Percentiles rank a stretch among this genome's conserved stretches.
Conservation (phyloP, 2,797 vertebrate genomes). For the Paratrypauchen microcephalus region DNA sequence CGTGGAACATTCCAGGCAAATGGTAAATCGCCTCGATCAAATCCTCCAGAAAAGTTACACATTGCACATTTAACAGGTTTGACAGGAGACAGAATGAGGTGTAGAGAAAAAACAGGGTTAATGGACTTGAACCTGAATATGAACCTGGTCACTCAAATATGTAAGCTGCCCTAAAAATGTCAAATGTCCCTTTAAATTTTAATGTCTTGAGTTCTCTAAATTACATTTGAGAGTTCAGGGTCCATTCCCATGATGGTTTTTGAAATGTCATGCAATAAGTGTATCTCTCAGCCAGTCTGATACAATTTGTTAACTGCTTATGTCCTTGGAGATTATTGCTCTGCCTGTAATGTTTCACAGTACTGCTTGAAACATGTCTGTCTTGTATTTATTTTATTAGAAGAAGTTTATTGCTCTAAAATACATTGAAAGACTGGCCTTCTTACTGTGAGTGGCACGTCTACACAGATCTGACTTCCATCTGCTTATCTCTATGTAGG, state of each 20-base stretch:
- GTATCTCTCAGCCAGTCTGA: neutral
- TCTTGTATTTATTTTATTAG: no score
- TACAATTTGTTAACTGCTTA: neutral
- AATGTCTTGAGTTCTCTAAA: neutral
- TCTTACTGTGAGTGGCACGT: no score
- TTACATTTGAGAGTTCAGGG: conserved; percentile 6
- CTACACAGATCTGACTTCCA: no score
- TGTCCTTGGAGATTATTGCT: no score
- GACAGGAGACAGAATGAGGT: neutral
- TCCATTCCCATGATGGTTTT: neutral
- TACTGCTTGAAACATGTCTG: no score
- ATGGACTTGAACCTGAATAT: neutral
- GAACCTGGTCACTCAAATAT: conserved; percentile 1
- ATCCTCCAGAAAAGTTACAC: no score
- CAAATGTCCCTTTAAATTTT: conserved; percentile 3
- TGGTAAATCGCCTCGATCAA: no score
- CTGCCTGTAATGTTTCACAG: no score
- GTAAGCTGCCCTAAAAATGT: conserved; percentile 4
- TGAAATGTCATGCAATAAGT: neutral
- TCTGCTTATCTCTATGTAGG: no score
- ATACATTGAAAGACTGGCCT: no score
- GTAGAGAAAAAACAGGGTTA: neutral
- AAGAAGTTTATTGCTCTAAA: no score
- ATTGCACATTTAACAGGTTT: neutral
- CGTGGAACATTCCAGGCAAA: no score